A percentile compares a stretch with the other conserved stretches of the same genome.
Evolutionary conservation across 2,888 invertebrate genomes (phyloP).

Genomic region (Hypomecis punctinalis): DNA sequence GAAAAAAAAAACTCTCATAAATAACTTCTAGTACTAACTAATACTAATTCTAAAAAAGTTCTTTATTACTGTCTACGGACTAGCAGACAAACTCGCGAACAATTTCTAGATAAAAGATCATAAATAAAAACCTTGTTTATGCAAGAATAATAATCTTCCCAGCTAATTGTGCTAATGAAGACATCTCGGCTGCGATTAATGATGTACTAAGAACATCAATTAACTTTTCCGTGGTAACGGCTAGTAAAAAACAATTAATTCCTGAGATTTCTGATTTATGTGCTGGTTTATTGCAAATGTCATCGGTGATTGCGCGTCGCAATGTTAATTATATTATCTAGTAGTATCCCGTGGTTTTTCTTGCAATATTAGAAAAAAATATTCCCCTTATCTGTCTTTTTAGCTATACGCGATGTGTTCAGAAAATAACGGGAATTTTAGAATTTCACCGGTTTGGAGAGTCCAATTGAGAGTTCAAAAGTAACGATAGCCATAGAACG

Average conservation of each 20-base stretch:
- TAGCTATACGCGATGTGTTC: too few species aligned
- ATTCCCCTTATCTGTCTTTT: background rate
- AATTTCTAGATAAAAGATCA: background rate
- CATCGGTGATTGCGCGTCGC: constrained; percentile 16
- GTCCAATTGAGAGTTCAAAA: too few species aligned
- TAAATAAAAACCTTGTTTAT: constrained; percentile 13
- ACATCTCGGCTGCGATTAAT: constrained; percentile 18
- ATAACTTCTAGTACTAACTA: too few species aligned
- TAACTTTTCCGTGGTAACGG: constrained; percentile 14
- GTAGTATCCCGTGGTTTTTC: too few species aligned
- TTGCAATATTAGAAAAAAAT: background rate
- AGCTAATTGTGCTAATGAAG: constrained; percentile 20
- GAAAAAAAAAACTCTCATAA: too few species aligned
- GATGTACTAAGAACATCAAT: constrained; percentile 29
- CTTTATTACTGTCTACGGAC: too few species aligned
- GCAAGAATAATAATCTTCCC: constrained; percentile 16
- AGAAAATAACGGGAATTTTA: too few species aligned
- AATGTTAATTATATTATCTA: too few species aligned
- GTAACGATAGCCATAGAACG: too few species aligned
- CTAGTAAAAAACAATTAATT: constrained; percentile 11
- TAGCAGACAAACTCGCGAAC: too few species aligned
- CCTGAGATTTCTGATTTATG: constrained; percentile 23
- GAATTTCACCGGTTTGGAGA: too few species aligned
- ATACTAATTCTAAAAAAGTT: too few species aligned
- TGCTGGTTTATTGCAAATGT: constrained; percentile 21